Conservation (phyloP, 1,140 invertebrate species). For the Macrotrachela quadricornifera region DNA sequence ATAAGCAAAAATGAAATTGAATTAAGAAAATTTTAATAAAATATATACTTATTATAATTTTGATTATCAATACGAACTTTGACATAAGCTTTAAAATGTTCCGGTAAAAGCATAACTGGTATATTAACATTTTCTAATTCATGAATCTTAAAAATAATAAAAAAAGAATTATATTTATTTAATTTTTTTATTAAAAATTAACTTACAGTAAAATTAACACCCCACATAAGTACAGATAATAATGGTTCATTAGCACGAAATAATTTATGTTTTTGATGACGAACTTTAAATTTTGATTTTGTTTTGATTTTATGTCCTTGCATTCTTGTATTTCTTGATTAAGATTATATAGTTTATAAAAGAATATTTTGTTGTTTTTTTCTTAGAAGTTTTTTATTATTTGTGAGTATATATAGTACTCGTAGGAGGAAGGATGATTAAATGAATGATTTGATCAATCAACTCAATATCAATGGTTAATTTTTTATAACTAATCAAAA, state of each 20-base stretch:
- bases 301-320: too few relatives aligned
- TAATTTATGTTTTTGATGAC: slow-evolving; percentile 75
- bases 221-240: slow-evolving; percentile 99
- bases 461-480: too few relatives aligned
- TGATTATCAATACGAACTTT: slow-evolving; percentile 98
- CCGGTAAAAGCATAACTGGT: slow-evolving; percentile 90
- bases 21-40: too few relatives aligned
- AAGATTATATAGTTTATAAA: too few relatives aligned
- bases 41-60: slow-evolving; percentile 87
- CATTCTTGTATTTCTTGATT: too few relatives aligned
- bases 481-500: too few relatives aligned
- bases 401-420: too few relatives aligned
- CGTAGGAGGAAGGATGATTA: too few relatives aligned
- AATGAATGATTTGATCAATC: too few relatives aligned
- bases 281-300: slow-evolving; percentile 14
- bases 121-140: slow-evolving; percentile 92
- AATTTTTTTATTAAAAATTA: not conserved
- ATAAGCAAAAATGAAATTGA: too few relatives aligned
- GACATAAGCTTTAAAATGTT: slow-evolving; percentile 60
- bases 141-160: slow-evolving; percentile 54
- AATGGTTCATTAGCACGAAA: slow-evolving; percentile 96
- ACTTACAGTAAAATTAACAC: slow-evolving; percentile 87
- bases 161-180: not conserved
- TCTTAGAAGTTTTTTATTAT: too few relatives aligned
- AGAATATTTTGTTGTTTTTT: too few relatives aligned